Percentiles rank a stretch among this genome's conserved stretches.
Conservation (phyloP, 92 coral and sea anemone genomes). For the Parazoanthus atlanticus region DNA sequence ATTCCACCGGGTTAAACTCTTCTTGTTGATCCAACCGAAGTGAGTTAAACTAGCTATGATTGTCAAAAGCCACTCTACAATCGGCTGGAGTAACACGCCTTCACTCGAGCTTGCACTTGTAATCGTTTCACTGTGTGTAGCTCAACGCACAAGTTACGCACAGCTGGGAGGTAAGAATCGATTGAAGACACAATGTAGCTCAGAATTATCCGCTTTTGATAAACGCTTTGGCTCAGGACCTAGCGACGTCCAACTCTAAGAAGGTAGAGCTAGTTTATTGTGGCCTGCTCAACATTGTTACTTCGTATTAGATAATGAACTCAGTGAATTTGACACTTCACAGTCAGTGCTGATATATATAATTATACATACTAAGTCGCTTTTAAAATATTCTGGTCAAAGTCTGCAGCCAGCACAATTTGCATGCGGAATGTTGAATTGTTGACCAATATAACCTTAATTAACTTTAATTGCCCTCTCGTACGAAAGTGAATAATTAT, state of each 20-base stretch:
- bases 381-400: background rate
- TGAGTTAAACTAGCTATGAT: background rate
- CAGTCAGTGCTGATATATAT: background rate
- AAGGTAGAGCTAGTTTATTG: background rate
- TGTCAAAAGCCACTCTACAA: background rate
- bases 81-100: background rate
- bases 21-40: background rate
- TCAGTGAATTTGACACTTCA: too few species aligned
- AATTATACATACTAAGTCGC: background rate
- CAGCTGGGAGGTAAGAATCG: background rate
- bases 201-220: background rate
- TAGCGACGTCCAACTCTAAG: background rate
- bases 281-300: background rate
- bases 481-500: background rate
- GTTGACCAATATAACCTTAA: conserved; percentile 10
- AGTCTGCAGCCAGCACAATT: background rate
- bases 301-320: background rate
- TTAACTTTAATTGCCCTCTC: background rate
- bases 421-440: background rate
- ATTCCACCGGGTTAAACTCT: conserved; percentile 13
- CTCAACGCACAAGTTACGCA: background rate
- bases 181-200: background rate
- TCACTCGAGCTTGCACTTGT: background rate
- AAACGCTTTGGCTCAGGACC: background rate
- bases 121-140: too few species aligned